Evolutionary conservation across 2,888 invertebrate species (phyloP), one percentile per base, ranked within the genome.

Genomic region (Leptopilina drosophilae): DNA sequence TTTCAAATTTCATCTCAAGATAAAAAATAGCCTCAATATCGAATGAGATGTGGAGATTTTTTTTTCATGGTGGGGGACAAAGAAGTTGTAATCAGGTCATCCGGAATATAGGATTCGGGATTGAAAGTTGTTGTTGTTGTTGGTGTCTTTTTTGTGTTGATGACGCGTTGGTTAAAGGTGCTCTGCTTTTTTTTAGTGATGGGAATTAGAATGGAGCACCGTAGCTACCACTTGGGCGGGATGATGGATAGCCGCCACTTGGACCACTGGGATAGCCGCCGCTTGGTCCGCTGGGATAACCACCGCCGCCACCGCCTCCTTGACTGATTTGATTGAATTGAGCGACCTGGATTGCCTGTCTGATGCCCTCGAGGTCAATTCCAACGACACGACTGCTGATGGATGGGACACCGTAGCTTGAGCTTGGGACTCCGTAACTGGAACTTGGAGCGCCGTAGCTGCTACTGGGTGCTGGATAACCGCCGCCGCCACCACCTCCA

Each of bases 311-410:
- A 65, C 92, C 92, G 85, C 93, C 87, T 81, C 94, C 94, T 87
- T 94, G 92, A 91, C 93, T 93, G 84, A 93, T 92, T 93, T 96
- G 96, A 86, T 95, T 94, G 94, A 95, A 97, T 89, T 97, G 96
- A 65, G 97, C 97, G 83, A 97, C 97, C 92, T 97, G 97, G 92
- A 97, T 96, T 87, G 96, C 97, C 88, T 96, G 97, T 88, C 96
- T 96, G 89, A 97, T 96, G 83, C 96, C 96, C 88, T 97, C 97
- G 84, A 97, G 95, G 92, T 96, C 95, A 92, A 97, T 95, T 85
- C 97, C 97, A 85, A 96, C 96, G 78, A 97, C 96, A 87, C 95
- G 94, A 80, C 88, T 87, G 82, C 92, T 91, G 82, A 88, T 89
- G 89, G 92, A 92, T 89, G 92, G 95, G 83, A 93, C 95, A 82